Conservation (phyloP, 2,888 invertebrate genomes). For the Bruchidius siliquastri region DNA sequence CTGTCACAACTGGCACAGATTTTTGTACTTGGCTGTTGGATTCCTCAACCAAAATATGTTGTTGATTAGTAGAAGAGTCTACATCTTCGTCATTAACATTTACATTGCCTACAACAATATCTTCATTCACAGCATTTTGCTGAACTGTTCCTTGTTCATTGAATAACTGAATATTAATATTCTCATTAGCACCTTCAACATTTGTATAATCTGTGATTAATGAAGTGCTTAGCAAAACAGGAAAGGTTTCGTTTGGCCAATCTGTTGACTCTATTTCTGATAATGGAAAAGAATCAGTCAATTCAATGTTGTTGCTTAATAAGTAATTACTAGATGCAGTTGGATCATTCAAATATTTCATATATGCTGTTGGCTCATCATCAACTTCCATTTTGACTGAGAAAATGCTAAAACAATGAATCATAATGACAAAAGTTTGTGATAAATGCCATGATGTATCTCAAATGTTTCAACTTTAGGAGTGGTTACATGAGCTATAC, state of each 20-base stretch:
- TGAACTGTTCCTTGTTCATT: slow-evolving; percentile 7
- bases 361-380: slow-evolving; percentile 36
- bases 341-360: slow-evolving; percentile 37
- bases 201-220: background rate
- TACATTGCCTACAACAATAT: background rate
- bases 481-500: no score
- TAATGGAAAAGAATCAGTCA: slow-evolving; percentile 35
- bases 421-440: no score
- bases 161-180: slow-evolving; percentile 6
- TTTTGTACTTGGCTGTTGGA: background rate
- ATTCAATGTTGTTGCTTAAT: slow-evolving; percentile 30
- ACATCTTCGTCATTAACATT: background rate
- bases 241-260: slow-evolving; percentile 38
- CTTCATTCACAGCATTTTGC: background rate
- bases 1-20: slow-evolving; percentile 13
- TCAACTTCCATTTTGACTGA: slow-evolving; percentile 26
- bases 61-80: background rate
- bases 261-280: slow-evolving; percentile 36
- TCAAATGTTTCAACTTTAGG: no score
- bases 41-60: background rate
- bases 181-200: slow-evolving; percentile 1
- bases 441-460: no score
- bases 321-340: slow-evolving; percentile 35
- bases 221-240: slow-evolving; percentile 14
- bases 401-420: no score